Conservation (phyloP, 2,113 vertebrate species). For the Oncorhynchus tshawytscha region DNA sequence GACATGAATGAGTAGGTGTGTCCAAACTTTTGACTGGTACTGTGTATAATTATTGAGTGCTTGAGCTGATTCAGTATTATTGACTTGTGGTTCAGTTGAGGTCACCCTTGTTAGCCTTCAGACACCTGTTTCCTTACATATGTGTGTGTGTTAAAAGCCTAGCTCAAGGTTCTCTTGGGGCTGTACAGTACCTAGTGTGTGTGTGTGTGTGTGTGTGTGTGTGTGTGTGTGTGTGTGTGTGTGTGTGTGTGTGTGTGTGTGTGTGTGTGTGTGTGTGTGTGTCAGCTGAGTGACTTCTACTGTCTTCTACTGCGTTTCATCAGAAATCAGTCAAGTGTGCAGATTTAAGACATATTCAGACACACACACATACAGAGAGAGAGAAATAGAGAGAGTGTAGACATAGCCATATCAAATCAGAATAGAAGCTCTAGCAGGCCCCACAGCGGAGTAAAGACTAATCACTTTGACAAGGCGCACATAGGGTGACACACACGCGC, state of each 20-base stretch:
- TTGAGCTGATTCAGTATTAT: slow-evolving; percentile 45
- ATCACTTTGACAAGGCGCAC: slow-evolving; percentile 52
- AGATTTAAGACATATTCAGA: slow-evolving; percentile 17
- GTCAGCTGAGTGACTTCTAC: slow-evolving; percentile 48
- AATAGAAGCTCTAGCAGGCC: slow-evolving; percentile 57
- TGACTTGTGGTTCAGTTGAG: slow-evolving; percentile 34
- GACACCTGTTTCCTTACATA: not conserved
- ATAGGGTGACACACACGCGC: slow-evolving; percentile 36
- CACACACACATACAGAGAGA: too few relatives aligned
- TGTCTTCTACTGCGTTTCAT: slow-evolving; percentile 64
- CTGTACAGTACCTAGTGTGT: too few relatives aligned
- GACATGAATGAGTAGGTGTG: too few relatives aligned
- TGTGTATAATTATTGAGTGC: too few relatives aligned
- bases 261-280: slow-evolving; percentile 8
- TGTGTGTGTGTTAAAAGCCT: not conserved
- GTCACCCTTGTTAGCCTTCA: not conserved
- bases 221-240: slow-evolving; percentile 21
- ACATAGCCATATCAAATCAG: slow-evolving; percentile 61
- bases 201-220: not conserved
- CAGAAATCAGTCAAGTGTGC: slow-evolving; percentile 65
- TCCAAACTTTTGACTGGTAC: too few relatives aligned
- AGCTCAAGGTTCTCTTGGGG: too few relatives aligned
- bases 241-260: slow-evolving; percentile 19
- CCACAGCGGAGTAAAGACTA: slow-evolving; percentile 46
- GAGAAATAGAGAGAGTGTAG: slow-evolving; percentile 8